Evolutionary conservation across 2,888 invertebrate genomes (phyloP), one percentile per base, ranked within the genome.

Genomic region (Drosophila gaucha): DNA sequence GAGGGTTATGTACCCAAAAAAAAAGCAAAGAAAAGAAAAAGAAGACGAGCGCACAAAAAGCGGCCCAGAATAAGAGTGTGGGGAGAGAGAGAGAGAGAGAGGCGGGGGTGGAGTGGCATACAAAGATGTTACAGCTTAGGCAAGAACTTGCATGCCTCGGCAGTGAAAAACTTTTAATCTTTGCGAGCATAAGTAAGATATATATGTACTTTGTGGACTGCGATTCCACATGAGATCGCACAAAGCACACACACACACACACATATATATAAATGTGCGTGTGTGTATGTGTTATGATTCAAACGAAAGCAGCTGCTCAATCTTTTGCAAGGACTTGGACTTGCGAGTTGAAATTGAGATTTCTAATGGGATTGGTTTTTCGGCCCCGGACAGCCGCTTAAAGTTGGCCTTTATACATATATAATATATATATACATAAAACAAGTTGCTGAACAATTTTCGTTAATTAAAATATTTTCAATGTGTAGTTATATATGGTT

Each of bases 401-500:
- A 58, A 41, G 66, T 33, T 60, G 63, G 20, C 33, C 46, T 31
- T 10, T 31, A 6, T 16, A 2, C 5, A 16, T 58, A 30, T 38
- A 24, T 36, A 33, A 26, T 30, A 10, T 30, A 28, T 52, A 18
- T 41, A 24, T 64, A 67, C 67, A 76, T 77, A 78, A 73, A 85
- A 78, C 75, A 87, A 85, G 69, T 85, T 82, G 83, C 74, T 64
- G 76, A 87, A 83, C 83, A 83, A 79, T 88, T 86, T 87, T 87
- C 80, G 85, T 85, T 89, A 89, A 89, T 89, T 89, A 89, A 89
- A 89, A 89, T 89, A 84, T 89, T 89, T 89, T 83, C 88, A 86
- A 84, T 88, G 85, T 82, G 72, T 75, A 82, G 79, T 82, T 77
- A 83, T 76, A 87, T 80, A 85, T 82, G 65, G 47, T 59, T 62